These are phyloP conservation scores for Diadegma fenestrale DNA, from an alignment of 2,888 invertebrate genomes.

Conservation along the genomic window DNA sequence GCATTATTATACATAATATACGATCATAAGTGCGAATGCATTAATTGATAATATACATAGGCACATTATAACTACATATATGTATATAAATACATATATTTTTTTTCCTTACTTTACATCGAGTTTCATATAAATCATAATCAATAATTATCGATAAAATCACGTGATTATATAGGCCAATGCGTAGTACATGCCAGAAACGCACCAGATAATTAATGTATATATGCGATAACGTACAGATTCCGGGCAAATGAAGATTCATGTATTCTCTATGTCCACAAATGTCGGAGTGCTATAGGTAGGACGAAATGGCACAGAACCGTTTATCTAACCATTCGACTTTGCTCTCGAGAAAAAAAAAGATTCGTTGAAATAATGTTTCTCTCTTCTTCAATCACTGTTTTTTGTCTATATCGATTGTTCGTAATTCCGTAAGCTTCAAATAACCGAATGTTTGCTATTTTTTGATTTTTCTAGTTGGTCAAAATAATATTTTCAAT, in stretches of 20 bases:
- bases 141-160: constrained; percentile 61
- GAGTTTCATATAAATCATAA: constrained; percentile 33
- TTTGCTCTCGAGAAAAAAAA: constrained; percentile 8
- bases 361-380: constrained; percentile 12
- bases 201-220: constrained; percentile 63
- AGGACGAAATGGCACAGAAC: constrained; percentile 29
- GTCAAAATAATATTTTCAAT: neutral
- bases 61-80: constrained; percentile 44
- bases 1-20: constrained; percentile 58
- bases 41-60: constrained; percentile 56
- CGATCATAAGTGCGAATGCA: constrained; percentile 66
- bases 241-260: constrained; percentile 44
- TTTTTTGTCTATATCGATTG: neutral
- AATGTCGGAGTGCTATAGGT: constrained; percentile 38
- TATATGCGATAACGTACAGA: constrained; percentile 60
- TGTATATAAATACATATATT: constrained; percentile 24
- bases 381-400: neutral
- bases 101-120: constrained; percentile 28
- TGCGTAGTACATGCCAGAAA: constrained; percentile 67
- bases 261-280: constrained; percentile 9
- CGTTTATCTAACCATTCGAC: constrained; percentile 1
- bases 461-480: neutral
- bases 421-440: neutral
- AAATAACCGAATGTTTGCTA: neutral
- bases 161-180: constrained; percentile 70